Conservation (phyloP, 2,888 invertebrate genomes). For the Anorthoa munda region DNA sequence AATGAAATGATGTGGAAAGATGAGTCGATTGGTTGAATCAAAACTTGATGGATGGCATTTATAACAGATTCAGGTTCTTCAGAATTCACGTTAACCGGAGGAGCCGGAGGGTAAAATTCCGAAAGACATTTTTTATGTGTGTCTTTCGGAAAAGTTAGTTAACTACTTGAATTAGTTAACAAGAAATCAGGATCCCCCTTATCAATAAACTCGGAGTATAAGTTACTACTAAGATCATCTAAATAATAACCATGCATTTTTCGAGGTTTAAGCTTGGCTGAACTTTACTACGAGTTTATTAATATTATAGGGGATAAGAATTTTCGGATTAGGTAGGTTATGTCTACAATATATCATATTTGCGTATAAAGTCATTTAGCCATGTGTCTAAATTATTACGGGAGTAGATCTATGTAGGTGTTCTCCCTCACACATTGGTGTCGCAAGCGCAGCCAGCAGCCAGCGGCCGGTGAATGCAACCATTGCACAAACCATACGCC, state of each 20-base stretch:
- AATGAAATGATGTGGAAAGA: background rate
- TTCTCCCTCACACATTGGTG: conserved; percentile 64
- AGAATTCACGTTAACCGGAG: no score
- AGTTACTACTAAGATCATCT: no score
- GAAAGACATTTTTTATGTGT: no score
- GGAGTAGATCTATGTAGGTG: conserved; percentile 48
- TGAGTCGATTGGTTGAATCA: background rate
- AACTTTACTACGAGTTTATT: no score
- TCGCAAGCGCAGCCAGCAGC: conserved; percentile 65
- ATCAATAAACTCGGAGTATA: no score
- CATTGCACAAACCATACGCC: conserved; percentile 78
- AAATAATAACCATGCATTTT: no score
- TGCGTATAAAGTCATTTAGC: background rate
- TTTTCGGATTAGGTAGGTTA: background rate
- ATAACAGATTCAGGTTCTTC: no score
- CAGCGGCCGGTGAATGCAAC: conserved; percentile 81
- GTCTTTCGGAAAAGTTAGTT: no score
- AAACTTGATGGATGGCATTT: background rate
- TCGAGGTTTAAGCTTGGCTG: no score
- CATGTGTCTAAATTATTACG: conserved; percentile 38
- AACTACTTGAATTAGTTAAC: background rate
- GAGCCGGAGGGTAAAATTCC: no score
- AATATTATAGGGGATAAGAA: background rate
- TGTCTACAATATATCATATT: background rate
- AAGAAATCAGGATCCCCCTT: background rate